Percentiles rank a stretch among this genome's conserved stretches.
phyloP scores from a whole-genome alignment of 2,797 vertebrate genomes.

The Syndactyla subalaris region DNA sequence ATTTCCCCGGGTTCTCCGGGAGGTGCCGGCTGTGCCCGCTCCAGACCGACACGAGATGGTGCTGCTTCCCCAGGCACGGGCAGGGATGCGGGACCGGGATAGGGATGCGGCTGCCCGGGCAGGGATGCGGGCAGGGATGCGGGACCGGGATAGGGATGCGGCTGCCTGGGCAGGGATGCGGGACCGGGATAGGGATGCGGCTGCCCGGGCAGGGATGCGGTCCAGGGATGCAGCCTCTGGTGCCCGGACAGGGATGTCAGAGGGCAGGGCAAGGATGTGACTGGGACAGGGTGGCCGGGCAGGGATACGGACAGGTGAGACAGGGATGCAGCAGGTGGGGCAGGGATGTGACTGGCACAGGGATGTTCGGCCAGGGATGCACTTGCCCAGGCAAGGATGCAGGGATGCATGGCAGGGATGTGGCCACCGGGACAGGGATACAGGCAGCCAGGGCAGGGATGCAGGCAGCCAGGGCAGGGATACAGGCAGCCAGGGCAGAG shows the following conservation, averaged over 20 bases:
- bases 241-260: neutral
- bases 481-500: neutral
- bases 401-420: neutral
- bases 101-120: neutral
- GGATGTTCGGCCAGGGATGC: no score
- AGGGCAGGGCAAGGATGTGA: neutral
- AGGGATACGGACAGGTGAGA: no score
- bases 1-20: neutral
- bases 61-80: neutral
- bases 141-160: no score
- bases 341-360: no score
- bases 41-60: constrained; percentile 61
- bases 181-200: no score
- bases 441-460: neutral
- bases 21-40: neutral
- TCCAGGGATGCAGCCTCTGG: neutral
- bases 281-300: no score
- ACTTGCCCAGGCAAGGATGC: no score
- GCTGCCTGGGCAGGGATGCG: neutral
- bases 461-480: neutral
- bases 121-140: neutral
- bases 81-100: neutral
- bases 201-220: no score
- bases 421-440: neutral
- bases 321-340: no score